Conservation (phyloP, 1,140 invertebrate genomes). For the Zaprionus lachaisei region DNA sequence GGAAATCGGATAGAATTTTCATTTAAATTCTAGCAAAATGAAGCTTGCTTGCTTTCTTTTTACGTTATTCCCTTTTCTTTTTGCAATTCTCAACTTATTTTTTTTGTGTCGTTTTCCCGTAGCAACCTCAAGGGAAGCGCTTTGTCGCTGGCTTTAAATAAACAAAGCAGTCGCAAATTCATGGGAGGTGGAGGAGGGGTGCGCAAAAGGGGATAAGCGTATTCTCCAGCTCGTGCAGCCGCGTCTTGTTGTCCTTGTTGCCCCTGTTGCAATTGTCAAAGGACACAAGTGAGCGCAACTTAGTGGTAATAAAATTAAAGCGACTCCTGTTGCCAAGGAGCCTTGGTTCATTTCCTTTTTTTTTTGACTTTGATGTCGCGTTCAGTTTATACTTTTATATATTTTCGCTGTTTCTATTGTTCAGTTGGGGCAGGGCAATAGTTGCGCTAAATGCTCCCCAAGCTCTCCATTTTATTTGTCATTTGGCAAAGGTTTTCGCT, state of each 20-base stretch:
- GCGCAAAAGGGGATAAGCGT: not conserved
- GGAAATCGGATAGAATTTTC: not conserved
- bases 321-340: conserved; percentile 49
- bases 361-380: conserved; percentile 63
- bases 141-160: conserved; percentile 31
- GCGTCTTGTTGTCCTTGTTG: conserved; percentile 49
- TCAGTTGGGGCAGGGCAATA: conserved; percentile 15
- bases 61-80: not conserved
- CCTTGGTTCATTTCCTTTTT: conserved; percentile 19
- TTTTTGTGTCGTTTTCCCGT: not conserved
- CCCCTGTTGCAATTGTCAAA: conserved; percentile 63
- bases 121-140: conserved; percentile 16
- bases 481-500: conserved; percentile 49
- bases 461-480: conserved; percentile 58
- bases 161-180: conserved; percentile 20
- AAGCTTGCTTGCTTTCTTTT: not conserved
- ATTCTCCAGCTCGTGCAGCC: not conserved
- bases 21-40: not conserved
- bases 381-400: conserved; percentile 38
- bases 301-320: conserved; percentile 74
- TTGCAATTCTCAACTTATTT: not conserved
- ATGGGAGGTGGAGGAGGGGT: not conserved
- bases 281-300: conserved; percentile 48
- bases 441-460: conserved; percentile 63
- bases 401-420: not conserved